Base-by-base conservation (phyloP, 2,888 invertebrate genomes). In the Drymonia ruficornis region DNA sequence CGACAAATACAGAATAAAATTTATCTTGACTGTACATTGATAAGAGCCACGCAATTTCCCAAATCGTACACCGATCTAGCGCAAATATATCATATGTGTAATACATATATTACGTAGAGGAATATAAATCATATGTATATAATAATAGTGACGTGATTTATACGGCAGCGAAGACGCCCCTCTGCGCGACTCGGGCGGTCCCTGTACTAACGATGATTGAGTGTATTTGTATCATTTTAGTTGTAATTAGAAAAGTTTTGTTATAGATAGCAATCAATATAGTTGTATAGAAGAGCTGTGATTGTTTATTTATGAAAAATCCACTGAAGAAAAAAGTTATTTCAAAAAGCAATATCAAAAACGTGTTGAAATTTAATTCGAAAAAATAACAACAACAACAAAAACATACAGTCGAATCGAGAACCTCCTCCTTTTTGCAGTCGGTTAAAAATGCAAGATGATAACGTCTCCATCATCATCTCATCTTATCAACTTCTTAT, bases 181-280 rank as follows among this genome's bases (percentile, higher is more conserved):
- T 53, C 57, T 43, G 70, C 55, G 70, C 63, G 48, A 40, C 50
- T 48, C 64, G 63, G 67, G 67, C 67, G 65, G 68, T 46, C 46
- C 13, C 43, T 19, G 56, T 55, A 53, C 61, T 55, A 59, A n/a
- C 47, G 40, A 59, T 70, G 74, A 72, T 65, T 70, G 63, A 68
- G 59, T 53, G 47, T 44, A 51, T 53, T 44, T 43, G 18, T 54
- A 56, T 58, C 52, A 55, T 56, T 63, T 52, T 40, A 52, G 56
- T 50, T 65, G 63, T 74, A 76, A 77, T 77, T 76, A 78, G 68
- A 69, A 73, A 65, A 55, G 57, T 64, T 70, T 66, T 60, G 59
- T 56, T 65, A n/a, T 36, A n/a, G 1, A 12, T 3, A 11, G 31
- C 31, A 36, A 36, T 36, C n/a, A n/a, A n/a, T 31, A 31, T 36